Percentiles rank a stretch among this genome's conserved stretches.
Evolutionary conservation across 2,888 invertebrate genomes (phyloP).

Genomic region (Pyrrhia umbra): DNA sequence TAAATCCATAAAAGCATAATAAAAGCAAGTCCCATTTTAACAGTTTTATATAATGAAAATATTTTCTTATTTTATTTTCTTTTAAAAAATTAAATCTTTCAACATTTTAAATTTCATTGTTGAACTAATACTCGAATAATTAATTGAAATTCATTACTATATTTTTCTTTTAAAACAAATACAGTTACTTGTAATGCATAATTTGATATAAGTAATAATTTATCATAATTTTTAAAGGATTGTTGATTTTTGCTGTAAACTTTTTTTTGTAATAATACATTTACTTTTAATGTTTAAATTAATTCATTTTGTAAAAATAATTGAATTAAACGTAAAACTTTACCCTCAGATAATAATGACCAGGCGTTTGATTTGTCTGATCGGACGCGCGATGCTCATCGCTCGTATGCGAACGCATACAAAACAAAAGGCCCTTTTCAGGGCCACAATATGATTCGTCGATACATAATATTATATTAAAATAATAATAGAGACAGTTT

Average conservation of each 20-base stretch:
- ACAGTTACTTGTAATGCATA: slow-evolving; percentile 15
- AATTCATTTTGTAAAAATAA: too few relatives aligned
- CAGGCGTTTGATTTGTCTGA: too few relatives aligned
- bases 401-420: too few relatives aligned
- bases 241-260: slow-evolving; percentile 13
- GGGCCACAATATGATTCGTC: too few relatives aligned
- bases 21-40: neutral
- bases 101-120: neutral
- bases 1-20: neutral
- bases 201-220: neutral
- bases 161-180: slow-evolving; percentile 14
- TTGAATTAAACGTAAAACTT: too few relatives aligned
- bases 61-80: neutral
- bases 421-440: too few relatives aligned
- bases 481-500: too few relatives aligned
- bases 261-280: neutral
- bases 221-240: slow-evolving; percentile 10
- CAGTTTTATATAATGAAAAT: neutral
- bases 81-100: neutral
- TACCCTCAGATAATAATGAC: too few relatives aligned
- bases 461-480: too few relatives aligned
- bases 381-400: too few relatives aligned
- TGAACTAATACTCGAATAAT: neutral
- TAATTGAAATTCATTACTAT: slow-evolving; percentile 7
- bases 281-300: too few relatives aligned